Evolutionary conservation across 2,113 vertebrate species (phyloP).

Genomic region (Phylloscopus trochilus): DNA sequence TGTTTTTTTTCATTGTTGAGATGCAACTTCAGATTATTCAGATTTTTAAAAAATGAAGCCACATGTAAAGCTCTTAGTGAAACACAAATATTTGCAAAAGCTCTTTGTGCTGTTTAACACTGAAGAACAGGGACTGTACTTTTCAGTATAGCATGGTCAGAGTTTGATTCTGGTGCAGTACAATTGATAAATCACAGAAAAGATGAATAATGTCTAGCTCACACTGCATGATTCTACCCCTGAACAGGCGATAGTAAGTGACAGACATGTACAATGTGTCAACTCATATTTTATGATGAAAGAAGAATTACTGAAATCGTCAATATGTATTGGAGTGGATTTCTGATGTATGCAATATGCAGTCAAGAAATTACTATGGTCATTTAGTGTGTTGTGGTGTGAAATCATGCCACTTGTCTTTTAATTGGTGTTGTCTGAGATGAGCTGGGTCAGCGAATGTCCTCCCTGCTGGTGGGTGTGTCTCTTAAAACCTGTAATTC

Average conservation of each 20-base stretch:
- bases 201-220: neutral
- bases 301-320: neutral
- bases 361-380: neutral
- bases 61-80: neutral
- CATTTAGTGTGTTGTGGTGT: neutral
- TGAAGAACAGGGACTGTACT: neutral
- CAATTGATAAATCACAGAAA: neutral
- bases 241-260: neutral
- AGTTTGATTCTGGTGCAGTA: neutral
- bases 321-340: neutral
- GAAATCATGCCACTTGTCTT: neutral
- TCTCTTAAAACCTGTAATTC: neutral
- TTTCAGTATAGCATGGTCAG: neutral
- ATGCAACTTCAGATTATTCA: neutral
- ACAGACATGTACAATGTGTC: accelerated
- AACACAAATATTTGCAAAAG: neutral
- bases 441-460: neutral
- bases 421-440: neutral
- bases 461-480: neutral
- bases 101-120: neutral
- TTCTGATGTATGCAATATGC: neutral
- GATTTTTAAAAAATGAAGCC: neutral
- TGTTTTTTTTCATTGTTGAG: neutral
- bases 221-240: neutral
- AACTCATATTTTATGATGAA: neutral